phyloP scores from a whole-genome alignment of 2,888 invertebrate genomes.

The Andrena camellia region DNA sequence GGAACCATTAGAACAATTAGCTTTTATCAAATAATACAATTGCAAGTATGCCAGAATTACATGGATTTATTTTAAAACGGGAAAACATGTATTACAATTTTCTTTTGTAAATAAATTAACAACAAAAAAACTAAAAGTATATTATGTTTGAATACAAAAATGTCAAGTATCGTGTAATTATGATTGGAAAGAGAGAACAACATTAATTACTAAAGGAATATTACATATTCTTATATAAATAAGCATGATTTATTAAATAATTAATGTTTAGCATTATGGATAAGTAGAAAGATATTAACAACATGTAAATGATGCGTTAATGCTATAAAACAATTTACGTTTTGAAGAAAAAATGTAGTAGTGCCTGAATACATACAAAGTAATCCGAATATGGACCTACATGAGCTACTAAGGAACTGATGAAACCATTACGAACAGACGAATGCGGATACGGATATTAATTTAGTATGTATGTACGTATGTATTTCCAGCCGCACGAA shows the following conservation, averaged over 20 bases:
- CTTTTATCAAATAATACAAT: constrained; percentile 8
- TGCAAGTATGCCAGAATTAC: constrained; percentile 2
- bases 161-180: background rate
- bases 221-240: background rate
- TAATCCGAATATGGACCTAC: constrained; percentile 64
- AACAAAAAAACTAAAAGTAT: background rate
- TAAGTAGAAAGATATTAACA: background rate
- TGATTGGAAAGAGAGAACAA: background rate
- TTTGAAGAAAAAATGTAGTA: constrained; percentile 24
- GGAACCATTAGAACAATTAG: background rate
- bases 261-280: constrained; percentile 6
- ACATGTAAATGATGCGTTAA: background rate
- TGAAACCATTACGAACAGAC: constrained; percentile 33
- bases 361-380: constrained; percentile 39
- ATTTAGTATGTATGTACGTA: constrained; percentile 43
- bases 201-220: background rate
- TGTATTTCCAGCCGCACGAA: constrained; percentile 64
- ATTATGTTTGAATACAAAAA: constrained; percentile 11
- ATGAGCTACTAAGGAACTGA: constrained; percentile 45
- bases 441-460: constrained; percentile 34
- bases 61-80: background rate
- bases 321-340: constrained; percentile 12
- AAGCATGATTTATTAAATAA: constrained; percentile 10
- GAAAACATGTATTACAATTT: background rate
- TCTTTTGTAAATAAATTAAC: background rate